A percentile compares a stretch with the other conserved stretches of the same genome.
These are phyloP conservation scores for Drosophila miranda DNA, from an alignment of 1,140 invertebrate species.

Conservation along the genomic window DNA sequence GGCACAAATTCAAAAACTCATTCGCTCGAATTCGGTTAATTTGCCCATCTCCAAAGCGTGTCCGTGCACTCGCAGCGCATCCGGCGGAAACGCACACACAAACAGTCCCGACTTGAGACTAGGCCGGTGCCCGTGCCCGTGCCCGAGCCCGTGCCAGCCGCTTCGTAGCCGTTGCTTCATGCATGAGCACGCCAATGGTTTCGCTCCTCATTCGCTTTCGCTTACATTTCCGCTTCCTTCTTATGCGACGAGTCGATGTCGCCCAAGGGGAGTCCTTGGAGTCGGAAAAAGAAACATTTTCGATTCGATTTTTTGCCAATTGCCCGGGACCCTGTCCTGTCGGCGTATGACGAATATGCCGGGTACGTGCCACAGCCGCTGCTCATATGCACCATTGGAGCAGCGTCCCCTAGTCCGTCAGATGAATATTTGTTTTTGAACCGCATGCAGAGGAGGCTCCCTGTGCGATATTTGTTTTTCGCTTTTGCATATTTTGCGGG, in stretches of 20 bases:
- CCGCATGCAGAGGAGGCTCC: slow-evolving; percentile 13
- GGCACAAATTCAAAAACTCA: slow-evolving; percentile 55
- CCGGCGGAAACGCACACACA: slow-evolving; percentile 53
- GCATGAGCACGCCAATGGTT: slow-evolving; percentile 68
- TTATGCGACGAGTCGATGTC: slow-evolving; percentile 43
- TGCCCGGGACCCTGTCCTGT: slow-evolving; percentile 43
- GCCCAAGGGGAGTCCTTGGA: slow-evolving; percentile 36
- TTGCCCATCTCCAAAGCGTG: slow-evolving; percentile 58
- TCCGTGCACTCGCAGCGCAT: slow-evolving; percentile 62
- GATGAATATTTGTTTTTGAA: slow-evolving; percentile 55
- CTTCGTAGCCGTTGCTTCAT: slow-evolving; percentile 70
- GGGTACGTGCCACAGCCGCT: slow-evolving; percentile 63
- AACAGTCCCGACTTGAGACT: slow-evolving; percentile 9
- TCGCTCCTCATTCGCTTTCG: slow-evolving; percentile 54
- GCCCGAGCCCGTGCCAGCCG: slow-evolving; percentile 8
- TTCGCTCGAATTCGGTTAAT: slow-evolving; percentile 62
- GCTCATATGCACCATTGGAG: slow-evolving; percentile 62
- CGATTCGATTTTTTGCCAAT: slow-evolving; percentile 70
- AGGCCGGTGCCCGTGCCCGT: slow-evolving; percentile 6
- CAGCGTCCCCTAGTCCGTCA: slow-evolving; percentile 30
- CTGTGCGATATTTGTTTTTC: slow-evolving; percentile 67
- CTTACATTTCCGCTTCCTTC: slow-evolving; percentile 69
- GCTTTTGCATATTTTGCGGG: slow-evolving; percentile 73
- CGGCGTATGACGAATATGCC: slow-evolving; percentile 65
- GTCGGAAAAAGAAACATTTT: slow-evolving; percentile 52